Percentiles rank a stretch among this genome's conserved stretches.
Evolutionary conservation across 2,888 invertebrate species (phyloP).

Genomic region (Drosophila dives): DNA sequence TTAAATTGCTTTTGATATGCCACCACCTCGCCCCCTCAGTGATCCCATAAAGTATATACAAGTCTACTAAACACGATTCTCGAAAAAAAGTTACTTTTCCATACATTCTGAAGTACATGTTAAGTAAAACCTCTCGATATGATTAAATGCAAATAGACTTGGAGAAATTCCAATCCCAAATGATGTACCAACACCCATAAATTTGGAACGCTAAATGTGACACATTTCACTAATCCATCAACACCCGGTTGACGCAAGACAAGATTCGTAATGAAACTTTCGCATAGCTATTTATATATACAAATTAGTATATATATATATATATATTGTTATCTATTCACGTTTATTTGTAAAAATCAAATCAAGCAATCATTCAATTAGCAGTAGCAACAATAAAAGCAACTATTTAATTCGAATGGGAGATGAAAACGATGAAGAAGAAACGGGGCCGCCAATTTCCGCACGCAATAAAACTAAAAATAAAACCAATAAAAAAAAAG

Average conservation of each 20-base stretch:
- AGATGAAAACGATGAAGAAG: constrained; percentile 10
- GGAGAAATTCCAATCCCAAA: constrained; percentile 27
- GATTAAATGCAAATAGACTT: neutral
- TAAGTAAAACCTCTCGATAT: neutral
- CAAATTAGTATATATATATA: neutral
- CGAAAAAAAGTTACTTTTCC: too few relatives aligned
- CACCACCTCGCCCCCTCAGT: neutral
- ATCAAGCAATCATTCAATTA: constrained; percentile 61
- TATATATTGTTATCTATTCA: constrained; percentile 36
- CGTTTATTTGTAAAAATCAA: constrained; percentile 60
- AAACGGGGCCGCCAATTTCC: constrained; percentile 55
- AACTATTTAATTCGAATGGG: constrained; percentile 7
- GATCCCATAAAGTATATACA: too few relatives aligned
- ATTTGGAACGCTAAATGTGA: constrained; percentile 26
- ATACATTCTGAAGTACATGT: neutral
- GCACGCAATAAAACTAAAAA: constrained; percentile 39
- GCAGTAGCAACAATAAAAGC: constrained; percentile 17
- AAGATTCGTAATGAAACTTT: constrained; percentile 42
- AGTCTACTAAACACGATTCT: too few relatives aligned
- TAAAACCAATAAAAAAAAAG: constrained; percentile 11
- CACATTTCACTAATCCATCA: constrained; percentile 59
- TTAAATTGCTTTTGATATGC: constrained; percentile 12
- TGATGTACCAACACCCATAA: constrained; percentile 19
- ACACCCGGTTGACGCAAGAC: constrained; percentile 21
- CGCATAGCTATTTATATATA: constrained; percentile 33